Conservation (phyloP, 2,888 invertebrate genomes). For the Stenurella melanura region DNA sequence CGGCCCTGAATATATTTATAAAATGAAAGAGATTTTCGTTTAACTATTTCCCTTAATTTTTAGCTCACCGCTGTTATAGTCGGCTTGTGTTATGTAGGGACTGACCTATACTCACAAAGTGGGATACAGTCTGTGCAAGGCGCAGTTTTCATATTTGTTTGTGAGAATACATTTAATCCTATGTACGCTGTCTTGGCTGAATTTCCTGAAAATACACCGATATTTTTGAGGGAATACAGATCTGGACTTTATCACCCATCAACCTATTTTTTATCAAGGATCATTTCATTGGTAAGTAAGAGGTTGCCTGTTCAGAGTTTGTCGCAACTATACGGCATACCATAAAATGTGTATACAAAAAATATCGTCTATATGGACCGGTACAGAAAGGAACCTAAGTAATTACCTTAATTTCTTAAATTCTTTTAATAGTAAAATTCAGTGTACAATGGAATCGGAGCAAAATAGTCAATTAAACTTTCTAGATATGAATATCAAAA, state of each 20-base stretch:
- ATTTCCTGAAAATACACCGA: constrained; percentile 87
- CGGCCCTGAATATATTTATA: background rate
- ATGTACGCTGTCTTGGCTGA: constrained; percentile 92
- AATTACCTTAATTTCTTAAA: too few species aligned
- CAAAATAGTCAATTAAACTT: too few species aligned
- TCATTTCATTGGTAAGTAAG: constrained; percentile 87
- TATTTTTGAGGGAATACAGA: constrained; percentile 87
- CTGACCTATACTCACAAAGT: constrained; percentile 82
- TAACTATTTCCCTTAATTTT: constrained; percentile 20
- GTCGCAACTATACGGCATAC: too few species aligned
- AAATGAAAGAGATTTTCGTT: background rate
- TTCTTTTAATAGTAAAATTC: too few species aligned
- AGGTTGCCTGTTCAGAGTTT: too few species aligned
- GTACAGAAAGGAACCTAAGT: too few species aligned
- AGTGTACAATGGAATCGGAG: too few species aligned
- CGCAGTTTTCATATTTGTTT: constrained; percentile 89
- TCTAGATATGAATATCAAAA: too few species aligned
- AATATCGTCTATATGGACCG: too few species aligned
- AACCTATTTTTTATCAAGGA: constrained; percentile 87
- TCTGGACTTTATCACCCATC: constrained; percentile 88
- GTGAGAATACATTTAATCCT: constrained; percentile 93
- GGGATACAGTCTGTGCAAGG: constrained; percentile 94
- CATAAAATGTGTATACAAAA: too few species aligned
- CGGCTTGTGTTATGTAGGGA: constrained; percentile 89
- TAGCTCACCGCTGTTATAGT: constrained; percentile 84